A percentile compares a stretch with the other conserved stretches of the same genome.
These are phyloP conservation scores for Malacoraja senta DNA, from an alignment of 2,797 vertebrate species.

Conservation along the genomic window DNA sequence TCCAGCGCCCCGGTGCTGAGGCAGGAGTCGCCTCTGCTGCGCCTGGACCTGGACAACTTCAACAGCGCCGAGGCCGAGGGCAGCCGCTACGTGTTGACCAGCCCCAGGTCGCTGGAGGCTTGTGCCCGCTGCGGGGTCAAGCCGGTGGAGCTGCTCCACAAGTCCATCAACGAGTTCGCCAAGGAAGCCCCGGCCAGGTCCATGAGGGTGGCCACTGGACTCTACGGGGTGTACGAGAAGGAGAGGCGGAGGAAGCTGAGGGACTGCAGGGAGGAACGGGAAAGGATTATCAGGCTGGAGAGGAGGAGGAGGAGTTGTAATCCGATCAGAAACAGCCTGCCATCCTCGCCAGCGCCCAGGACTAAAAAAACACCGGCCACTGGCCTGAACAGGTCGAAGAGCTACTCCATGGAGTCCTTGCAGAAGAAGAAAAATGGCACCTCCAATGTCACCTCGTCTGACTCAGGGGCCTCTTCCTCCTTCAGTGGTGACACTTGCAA, in stretches of 20 bases:
- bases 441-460: constrained; percentile 67
- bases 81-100: constrained; percentile 92
- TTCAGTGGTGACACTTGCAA: constrained; percentile 74
- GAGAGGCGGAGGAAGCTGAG: constrained; percentile 80
- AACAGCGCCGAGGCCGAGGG: constrained; percentile 82
- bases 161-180: constrained; percentile 76
- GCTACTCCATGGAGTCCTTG: constrained; percentile 82
- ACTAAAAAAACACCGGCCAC: constrained; percentile 58
- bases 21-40: constrained; percentile 70
- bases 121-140: constrained; percentile 89
- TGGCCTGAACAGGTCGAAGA: constrained; percentile 57
- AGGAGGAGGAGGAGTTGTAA: constrained; percentile 75
- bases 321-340: constrained; percentile 48
- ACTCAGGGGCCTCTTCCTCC: constrained; percentile 78
- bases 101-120: constrained; percentile 88
- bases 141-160: constrained; percentile 82
- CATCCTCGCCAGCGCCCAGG: constrained; percentile 46
- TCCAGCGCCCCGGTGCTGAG: constrained; percentile 38
- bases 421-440: constrained; percentile 67
- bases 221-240: constrained; percentile 84
- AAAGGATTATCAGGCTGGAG: constrained; percentile 82
- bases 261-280: constrained; percentile 83
- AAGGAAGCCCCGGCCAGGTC: constrained; percentile 82
- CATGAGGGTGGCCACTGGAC: constrained; percentile 82
- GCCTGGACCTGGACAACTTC: constrained; percentile 92